Base-by-base conservation (phyloP, 1,140 invertebrate genomes). In the Trachymyrmex cornetzi region DNA sequence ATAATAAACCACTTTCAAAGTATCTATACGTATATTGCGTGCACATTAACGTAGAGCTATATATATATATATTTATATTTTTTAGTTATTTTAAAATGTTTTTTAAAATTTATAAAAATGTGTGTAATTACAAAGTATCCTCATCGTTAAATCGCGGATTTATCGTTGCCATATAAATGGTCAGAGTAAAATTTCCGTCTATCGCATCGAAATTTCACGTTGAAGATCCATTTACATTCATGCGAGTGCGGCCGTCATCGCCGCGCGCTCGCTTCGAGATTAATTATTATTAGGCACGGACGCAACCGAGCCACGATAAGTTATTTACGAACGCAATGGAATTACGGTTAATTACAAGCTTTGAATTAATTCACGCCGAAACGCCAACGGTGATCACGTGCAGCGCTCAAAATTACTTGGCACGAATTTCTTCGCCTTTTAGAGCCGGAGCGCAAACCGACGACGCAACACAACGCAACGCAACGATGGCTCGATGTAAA, bases 261-360 rank as follows among this genome's bases (percentile, higher is more conserved):
- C 80, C 38, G 64, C 30, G 48, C 48, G 69, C 55, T 75, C 24
- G 69, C 69, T 74, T 84, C 55, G 69, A 69, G 69, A 84, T 84
- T 75, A 84, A 84, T 84, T 84, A 84, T 84, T 84, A 84, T 84
- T 84, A 84, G 80, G 72, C 67, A 74, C 38, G 57, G 67, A 82
- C 69, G 69, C 69, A 74, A 84, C 80, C 19, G 24, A 63, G 80
- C 38, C 80, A 27, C 44, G 69, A 84, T 84, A 84, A 84, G 69
- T 84, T 84, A 84, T 84, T 84, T 75, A 84, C 59, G 55, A 84
- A 84, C 55, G 80, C 80, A 84, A 84, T 84, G 69, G 80, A 84
- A 84, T 84, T 84, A 84, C 55, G 80, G 80, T 84, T 84, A 84
- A 84, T 84, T 84, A 75, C 55, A 61, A 74, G 53, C 69, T 71